phyloP scores from a whole-genome alignment of 2,797 vertebrate species.

The Microctenopoma stevenorrisi region DNA sequence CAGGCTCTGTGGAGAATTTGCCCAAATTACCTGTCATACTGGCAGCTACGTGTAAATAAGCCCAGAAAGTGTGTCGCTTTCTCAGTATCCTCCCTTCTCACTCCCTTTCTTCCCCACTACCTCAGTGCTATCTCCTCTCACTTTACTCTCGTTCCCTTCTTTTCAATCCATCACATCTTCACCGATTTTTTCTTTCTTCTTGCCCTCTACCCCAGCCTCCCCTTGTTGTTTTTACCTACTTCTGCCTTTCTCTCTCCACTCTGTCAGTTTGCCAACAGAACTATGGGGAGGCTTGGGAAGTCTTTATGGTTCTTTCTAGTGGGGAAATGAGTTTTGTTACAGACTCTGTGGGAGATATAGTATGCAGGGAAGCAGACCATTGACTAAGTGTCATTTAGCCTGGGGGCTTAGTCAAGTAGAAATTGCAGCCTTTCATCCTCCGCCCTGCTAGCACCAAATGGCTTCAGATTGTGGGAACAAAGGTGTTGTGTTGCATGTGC shows the following conservation, averaged over 20 bases:
- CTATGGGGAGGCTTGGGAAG: slow-evolving; percentile 46
- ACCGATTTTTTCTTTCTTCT: slow-evolving; percentile 18
- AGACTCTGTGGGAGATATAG: slow-evolving; percentile 49
- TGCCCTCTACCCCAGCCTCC: slow-evolving; percentile 61
- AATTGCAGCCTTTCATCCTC: slow-evolving; percentile 57
- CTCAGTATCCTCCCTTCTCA: slow-evolving; percentile 26
- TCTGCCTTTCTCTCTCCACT: slow-evolving; percentile 29
- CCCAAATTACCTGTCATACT: slow-evolving; percentile 89
- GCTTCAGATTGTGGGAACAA: slow-evolving; percentile 12
- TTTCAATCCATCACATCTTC: slow-evolving; percentile 72
- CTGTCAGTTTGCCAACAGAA: slow-evolving; percentile 43
- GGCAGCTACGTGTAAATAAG: slow-evolving; percentile 87
- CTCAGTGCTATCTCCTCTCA: slow-evolving; percentile 59
- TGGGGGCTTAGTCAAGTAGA: slow-evolving; percentile 67
- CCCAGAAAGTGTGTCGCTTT: slow-evolving; percentile 77
- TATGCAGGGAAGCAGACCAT: slow-evolving; percentile 64
- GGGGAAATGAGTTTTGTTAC: slow-evolving; percentile 64
- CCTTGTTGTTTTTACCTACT: slow-evolving; percentile 48
- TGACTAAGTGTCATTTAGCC: slow-evolving; percentile 78
- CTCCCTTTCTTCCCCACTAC: neutral
- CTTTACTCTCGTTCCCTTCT: slow-evolving; percentile 52
- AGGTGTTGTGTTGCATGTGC: slow-evolving; percentile 3
- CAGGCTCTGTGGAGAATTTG: slow-evolving; percentile 85
- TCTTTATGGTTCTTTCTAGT: slow-evolving; percentile 57
- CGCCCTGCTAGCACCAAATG: slow-evolving; percentile 29